Base-by-base conservation (phyloP, 2,797 vertebrate species). In the Sebastiscus tertius region DNA sequence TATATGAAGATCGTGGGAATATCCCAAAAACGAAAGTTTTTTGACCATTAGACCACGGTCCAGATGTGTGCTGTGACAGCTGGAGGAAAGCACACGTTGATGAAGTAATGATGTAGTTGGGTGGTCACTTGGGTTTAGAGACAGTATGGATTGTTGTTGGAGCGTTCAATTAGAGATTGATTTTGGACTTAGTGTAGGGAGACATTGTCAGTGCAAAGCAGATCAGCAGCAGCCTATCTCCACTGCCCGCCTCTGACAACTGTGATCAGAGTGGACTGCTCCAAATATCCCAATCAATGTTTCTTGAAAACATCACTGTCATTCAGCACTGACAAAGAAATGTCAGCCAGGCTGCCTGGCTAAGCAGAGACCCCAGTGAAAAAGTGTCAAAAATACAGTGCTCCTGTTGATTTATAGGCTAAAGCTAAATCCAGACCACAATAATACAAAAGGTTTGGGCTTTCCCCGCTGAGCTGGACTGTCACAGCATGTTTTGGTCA, bases 111-210 rank as follows among this genome's bases (percentile, higher is more conserved):
- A 77, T 88, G 75, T 67, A 81, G 85, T 77, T 60, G 59, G 87
- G 27, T 71, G 69, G 76, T 87, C 87, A 85, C 79, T 86, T 75
- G 85, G 80, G 75, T 82, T 88, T 88, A 63, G 75, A 83, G 77
- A 72, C 72, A 27, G 68, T 92, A 91, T 92, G 42, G 92, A 92
- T 94, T 88, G 87, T 84, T 91, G 88, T 89, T 81, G 75, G 82
- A 84, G 78, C 49, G 75, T 83, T 91, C 92, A 90, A 91, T 94
- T 87, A 85, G 73, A 77, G 60, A 93, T 94, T 90, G 90, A 92
- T 93, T 94, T 94, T 90, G 69, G 88, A 89, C 88, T 93, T 90
- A 91, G 80, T 75, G 88, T 73, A 74, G 83, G 80, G 77, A 91
- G 87, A 92, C 79, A 85, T 85, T 90, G 91, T 92, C 89, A 87